A percentile compares a stretch with the other conserved stretches of the same genome.
Conservation (phyloP, 2,888 invertebrate genomes). For the Zygogramma bicolorata region DNA sequence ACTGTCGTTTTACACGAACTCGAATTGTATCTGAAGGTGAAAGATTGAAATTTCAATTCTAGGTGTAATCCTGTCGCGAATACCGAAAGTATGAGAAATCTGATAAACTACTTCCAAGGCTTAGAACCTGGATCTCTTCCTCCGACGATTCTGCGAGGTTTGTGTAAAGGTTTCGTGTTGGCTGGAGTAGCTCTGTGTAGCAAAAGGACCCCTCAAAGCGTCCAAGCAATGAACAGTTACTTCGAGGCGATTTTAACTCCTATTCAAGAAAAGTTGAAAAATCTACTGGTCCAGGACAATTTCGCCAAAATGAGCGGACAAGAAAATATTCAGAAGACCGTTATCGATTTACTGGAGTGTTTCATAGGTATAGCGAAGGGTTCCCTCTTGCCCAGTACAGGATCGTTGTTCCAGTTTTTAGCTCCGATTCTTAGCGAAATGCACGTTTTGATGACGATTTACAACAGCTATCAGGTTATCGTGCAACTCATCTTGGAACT, state of each 20-base stretch:
- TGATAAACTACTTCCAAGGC: constrained; percentile 69
- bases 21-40: too few relatives aligned
- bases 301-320: constrained; percentile 72
- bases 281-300: constrained; percentile 68
- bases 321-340: constrained; percentile 75
- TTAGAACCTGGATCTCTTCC: constrained; percentile 70
- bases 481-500: constrained; percentile 82
- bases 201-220: constrained; percentile 44
- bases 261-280: constrained; percentile 70
- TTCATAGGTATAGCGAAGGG: constrained; percentile 80
- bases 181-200: constrained; percentile 70
- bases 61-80: constrained; percentile 67
- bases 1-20: too few relatives aligned
- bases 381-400: constrained; percentile 61
- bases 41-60: neutral
- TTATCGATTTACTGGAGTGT: constrained; percentile 82
- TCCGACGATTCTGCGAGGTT: constrained; percentile 72
- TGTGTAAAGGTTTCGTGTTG: constrained; percentile 80
- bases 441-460: constrained; percentile 78
- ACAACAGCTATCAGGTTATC: constrained; percentile 80
- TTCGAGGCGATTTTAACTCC: constrained; percentile 67
- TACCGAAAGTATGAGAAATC: constrained; percentile 70
- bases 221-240: constrained; percentile 52
- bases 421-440: constrained; percentile 76
- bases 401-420: constrained; percentile 70